Evolutionary conservation across 2,888 invertebrate genomes (phyloP), one percentile per base, ranked within the genome.

Genomic region (Andricus curvator): DNA sequence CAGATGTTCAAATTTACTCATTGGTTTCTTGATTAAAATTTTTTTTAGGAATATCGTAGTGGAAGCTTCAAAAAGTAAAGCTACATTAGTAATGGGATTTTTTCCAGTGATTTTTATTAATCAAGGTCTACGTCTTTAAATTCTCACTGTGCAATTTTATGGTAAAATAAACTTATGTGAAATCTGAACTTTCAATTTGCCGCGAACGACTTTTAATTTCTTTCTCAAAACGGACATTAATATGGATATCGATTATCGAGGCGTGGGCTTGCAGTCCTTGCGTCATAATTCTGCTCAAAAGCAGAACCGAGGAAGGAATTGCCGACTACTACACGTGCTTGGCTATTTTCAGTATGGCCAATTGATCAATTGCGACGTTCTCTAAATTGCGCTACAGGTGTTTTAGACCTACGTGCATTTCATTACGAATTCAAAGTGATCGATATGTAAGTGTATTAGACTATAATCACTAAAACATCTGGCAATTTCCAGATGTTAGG

Each of bases 331-430:
- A 44, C 44, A 22, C 44, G 70, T 70, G 48, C 70, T 51, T 70
- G 48, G 51, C 51, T 70, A 70, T 70, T 70, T 70, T 70, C 29
- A 70, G 70, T 29, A 11, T 13, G 33, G 70, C 29, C 70, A 70
- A 70, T 56, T 70, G 29, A 70, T 70, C 51, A 48, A 68, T 22
- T 70, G 51, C 51, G 70, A 56, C 70, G 70, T 70, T 56, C 70
- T 22, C 11, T 70, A 70, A 80, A 74, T 65, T 74, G 78, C 78
- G 70, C 80, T 74, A 70, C 78, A 78, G 66, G 78, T 80, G 74
- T 79, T 80, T 66, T 56, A 70, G 20, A 15, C 13, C 15, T 70
- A n/a, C 51, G 3, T 51, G 70, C 70, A 51, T 29, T 70, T 70
- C 51, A 70, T 29, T 48, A 33, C 29, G 17, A 70, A 51, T n/a